Evolutionary conservation across 2,113 vertebrate genomes (phyloP).

Genomic region (Lycaon pictus): DNA sequence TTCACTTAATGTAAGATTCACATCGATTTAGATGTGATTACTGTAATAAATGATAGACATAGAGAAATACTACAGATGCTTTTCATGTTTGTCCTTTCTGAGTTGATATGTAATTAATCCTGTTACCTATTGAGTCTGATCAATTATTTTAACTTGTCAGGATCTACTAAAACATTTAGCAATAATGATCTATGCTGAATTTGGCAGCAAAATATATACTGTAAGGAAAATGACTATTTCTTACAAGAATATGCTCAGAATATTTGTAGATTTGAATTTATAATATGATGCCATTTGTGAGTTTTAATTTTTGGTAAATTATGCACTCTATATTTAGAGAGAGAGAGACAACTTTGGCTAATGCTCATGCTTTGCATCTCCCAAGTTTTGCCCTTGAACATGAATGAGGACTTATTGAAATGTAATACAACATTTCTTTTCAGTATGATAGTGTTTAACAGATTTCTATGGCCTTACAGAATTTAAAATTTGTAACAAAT

Average conservation of each 20-base stretch:
- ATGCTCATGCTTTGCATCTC: background rate
- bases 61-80: background rate
- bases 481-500: conserved; percentile 14
- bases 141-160: conserved; percentile 56
- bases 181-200: background rate
- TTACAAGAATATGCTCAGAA: background rate
- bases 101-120: conserved; percentile 16
- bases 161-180: conserved; percentile 9
- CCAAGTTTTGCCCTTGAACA: background rate
- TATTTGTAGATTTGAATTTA: conserved; percentile 31
- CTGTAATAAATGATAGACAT: background rate
- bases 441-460: background rate
- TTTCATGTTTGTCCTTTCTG: background rate
- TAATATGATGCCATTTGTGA: background rate
- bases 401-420: background rate
- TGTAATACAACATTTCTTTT: background rate
- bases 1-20: background rate
- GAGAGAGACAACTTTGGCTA: background rate
- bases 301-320: background rate
- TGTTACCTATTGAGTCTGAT: conserved; percentile 33
- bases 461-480: background rate
- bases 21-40: background rate
- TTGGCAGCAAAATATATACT: conserved; percentile 27
- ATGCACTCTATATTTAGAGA: background rate
- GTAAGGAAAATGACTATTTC: background rate